Evolutionary conservation across 2,113 vertebrate species (phyloP).

Genomic region (Erinaceus europaeus): DNA sequence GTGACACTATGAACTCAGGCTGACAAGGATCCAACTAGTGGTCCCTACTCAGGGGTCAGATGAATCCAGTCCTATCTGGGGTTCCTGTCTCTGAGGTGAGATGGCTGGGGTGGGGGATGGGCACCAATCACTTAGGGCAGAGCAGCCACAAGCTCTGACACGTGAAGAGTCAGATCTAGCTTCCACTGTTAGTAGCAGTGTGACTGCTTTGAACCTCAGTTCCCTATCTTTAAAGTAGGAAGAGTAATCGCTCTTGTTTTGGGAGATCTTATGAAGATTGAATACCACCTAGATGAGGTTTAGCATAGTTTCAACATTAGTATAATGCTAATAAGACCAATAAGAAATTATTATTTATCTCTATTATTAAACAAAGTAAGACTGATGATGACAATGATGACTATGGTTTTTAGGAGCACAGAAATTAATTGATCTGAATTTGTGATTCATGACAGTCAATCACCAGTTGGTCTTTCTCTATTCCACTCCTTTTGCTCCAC

Average conservation of each 20-base stretch:
- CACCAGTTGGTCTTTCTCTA: background rate
- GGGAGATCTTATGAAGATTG: background rate
- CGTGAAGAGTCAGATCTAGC: background rate
- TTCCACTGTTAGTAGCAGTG: no score
- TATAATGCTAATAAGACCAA: background rate
- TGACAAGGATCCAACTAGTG: background rate
- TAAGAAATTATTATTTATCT: background rate
- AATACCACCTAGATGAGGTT: background rate
- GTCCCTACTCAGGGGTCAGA: no score
- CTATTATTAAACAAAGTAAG: no score
- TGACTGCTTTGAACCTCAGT: background rate
- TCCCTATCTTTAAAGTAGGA: background rate
- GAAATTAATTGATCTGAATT: background rate
- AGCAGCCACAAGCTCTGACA: background rate
- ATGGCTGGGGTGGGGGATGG: rapidly evolving
- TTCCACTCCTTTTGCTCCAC: rapidly evolving
- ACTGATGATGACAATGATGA: no score
- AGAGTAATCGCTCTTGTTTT: background rate
- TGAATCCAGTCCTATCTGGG: background rate
- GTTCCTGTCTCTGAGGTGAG: background rate
- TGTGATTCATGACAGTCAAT: background rate
- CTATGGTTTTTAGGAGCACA: background rate
- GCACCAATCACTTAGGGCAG: no score
- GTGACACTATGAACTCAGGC: background rate
- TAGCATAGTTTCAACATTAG: background rate